phyloP scores from a whole-genome alignment of 2,797 vertebrate genomes.

The Apodemus agrarius region DNA sequence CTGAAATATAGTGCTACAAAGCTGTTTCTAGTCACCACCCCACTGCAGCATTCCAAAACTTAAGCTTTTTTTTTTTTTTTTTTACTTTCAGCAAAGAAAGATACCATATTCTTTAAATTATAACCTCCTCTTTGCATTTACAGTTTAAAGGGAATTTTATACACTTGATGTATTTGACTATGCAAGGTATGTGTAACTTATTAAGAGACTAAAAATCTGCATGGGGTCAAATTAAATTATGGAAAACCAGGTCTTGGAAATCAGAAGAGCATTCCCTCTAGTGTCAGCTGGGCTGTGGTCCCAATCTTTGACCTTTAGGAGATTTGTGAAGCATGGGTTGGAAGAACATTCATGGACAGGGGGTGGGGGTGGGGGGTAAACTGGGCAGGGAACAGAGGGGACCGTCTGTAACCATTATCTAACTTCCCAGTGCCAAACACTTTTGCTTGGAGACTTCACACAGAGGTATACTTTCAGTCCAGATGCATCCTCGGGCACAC shows the following conservation, averaged over 20 bases:
- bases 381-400: not conserved
- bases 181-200: not conserved
- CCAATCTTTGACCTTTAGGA: not conserved
- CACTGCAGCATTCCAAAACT: not conserved
- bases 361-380: not conserved
- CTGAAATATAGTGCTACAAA: not conserved
- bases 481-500: not conserved
- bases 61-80: not conserved
- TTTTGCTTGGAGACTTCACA: not conserved
- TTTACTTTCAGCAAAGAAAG: constrained; percentile 29
- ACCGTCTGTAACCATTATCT: not conserved
- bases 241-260: not conserved
- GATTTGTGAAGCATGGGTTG: not conserved
- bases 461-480: not conserved
- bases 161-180: constrained; percentile 28
- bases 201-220: not conserved
- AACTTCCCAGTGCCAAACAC: not conserved
- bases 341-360: not conserved
- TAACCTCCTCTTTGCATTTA: not conserved
- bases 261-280: not conserved
- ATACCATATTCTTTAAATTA: not conserved
- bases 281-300: not conserved
- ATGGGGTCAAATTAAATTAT: not conserved
- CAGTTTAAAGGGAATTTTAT: constrained; percentile 15
- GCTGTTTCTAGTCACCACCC: not conserved